phyloP scores from a whole-genome alignment of 2,113 vertebrate species.

The Microcebus griseorufus region DNA sequence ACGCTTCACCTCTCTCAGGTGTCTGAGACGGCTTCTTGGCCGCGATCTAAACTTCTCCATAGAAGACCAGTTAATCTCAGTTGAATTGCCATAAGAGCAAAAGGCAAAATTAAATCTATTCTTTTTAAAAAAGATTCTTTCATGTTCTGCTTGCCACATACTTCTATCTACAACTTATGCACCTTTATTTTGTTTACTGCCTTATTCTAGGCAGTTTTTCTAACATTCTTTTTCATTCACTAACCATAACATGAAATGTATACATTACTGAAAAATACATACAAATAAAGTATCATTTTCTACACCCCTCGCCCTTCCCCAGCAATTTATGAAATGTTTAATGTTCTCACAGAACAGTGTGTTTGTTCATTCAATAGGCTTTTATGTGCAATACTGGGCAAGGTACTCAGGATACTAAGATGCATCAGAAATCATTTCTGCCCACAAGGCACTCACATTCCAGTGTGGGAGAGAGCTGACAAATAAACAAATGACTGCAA shows the following conservation, averaged over 20 bases:
- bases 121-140: neutral
- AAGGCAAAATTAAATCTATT: neutral
- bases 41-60: neutral
- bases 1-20: neutral
- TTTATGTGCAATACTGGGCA: neutral
- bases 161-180: neutral
- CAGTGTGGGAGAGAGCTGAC: neutral
- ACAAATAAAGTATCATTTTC: neutral
- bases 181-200: neutral
- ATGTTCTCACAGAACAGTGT: neutral
- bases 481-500: neutral
- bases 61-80: neutral
- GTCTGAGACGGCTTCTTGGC: neutral
- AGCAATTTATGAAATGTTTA: neutral
- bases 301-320: neutral
- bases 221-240: neutral
- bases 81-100: neutral
- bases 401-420: neutral
- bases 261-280: neutral
- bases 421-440: neutral
- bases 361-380: neutral
- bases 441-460: neutral
- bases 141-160: neutral
- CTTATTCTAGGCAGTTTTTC: slow-evolving; percentile 2
- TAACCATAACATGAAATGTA: neutral